phyloP scores from a whole-genome alignment of 1,140 invertebrate species.

The Drosophila aff. region DNA sequence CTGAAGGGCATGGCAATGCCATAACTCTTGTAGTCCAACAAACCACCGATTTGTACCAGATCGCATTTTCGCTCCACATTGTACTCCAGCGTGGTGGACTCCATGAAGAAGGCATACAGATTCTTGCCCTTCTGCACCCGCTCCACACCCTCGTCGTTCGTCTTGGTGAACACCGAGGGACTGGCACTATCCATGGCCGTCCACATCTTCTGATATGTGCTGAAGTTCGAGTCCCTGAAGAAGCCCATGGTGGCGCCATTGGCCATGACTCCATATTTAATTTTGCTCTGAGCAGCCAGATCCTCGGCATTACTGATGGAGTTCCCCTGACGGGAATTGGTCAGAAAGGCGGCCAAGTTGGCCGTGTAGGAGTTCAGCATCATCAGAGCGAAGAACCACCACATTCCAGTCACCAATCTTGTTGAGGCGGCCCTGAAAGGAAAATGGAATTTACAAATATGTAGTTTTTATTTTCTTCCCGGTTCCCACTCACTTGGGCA shows the following conservation, averaged over 20 bases:
- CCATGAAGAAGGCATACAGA: slow-evolving; percentile 97
- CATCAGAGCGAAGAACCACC: slow-evolving; percentile 99
- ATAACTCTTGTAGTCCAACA: slow-evolving; percentile 94
- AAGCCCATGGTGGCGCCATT: slow-evolving; percentile 92
- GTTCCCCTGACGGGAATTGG: slow-evolving; percentile 92
- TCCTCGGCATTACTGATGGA: slow-evolving; percentile 96
- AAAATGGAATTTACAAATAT: slow-evolving; percentile 87
- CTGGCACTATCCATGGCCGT: slow-evolving; percentile 90
- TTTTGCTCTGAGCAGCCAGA: slow-evolving; percentile 94
- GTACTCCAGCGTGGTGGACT: slow-evolving; percentile 96
- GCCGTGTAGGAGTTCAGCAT: slow-evolving; percentile 98
- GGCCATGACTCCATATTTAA: slow-evolving; percentile 93
- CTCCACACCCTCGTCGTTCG: slow-evolving; percentile 92
- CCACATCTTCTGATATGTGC: slow-evolving; percentile 87
- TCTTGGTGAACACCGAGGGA: slow-evolving; percentile 91
- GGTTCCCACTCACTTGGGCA: slow-evolving; percentile 86
- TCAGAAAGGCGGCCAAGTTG: slow-evolving; percentile 97
- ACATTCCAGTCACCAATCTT: slow-evolving; percentile 93
- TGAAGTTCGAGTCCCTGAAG: slow-evolving; percentile 86
- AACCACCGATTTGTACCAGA: slow-evolving; percentile 96
- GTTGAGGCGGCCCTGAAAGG: slow-evolving; percentile 90
- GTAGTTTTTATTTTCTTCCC: slow-evolving; percentile 84
- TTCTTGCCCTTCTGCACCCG: slow-evolving; percentile 91
- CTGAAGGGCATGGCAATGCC: slow-evolving; percentile 90
- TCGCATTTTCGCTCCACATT: slow-evolving; percentile 95